Evolutionary conservation across 1,140 invertebrate species (phyloP).

Genomic region (Tyrophagus putrescentiae): DNA sequence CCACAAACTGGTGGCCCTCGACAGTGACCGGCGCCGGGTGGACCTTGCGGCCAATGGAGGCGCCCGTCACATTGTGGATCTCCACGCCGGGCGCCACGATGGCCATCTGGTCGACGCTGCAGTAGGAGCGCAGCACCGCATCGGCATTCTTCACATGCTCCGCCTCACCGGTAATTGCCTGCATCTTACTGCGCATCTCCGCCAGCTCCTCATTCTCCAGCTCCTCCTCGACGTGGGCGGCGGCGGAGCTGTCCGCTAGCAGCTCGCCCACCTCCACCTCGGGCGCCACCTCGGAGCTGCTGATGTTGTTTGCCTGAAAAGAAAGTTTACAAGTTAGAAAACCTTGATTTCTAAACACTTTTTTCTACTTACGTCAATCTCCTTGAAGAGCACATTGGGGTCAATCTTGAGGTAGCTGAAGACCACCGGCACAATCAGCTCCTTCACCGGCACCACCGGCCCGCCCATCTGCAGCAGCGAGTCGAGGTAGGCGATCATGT

Average conservation of each 20-base stretch:
- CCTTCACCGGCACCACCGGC: slow-evolving; percentile 23
- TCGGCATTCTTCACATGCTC: neutral
- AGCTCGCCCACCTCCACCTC: too few species aligned
- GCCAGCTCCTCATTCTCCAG: too few species aligned
- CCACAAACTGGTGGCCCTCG: neutral
- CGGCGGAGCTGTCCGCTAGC: too few species aligned
- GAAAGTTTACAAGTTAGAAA: too few species aligned
- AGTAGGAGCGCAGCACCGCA: neutral
- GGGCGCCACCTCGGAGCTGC: too few species aligned
- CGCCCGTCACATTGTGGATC: neutral
- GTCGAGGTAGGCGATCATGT: slow-evolving; percentile 42
- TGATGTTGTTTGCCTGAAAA: too few species aligned
- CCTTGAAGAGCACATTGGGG: neutral
- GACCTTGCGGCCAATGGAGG: neutral
- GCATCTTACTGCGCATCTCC: neutral
- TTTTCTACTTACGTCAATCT: neutral
- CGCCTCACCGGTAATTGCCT: neutral
- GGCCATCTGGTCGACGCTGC: neutral
- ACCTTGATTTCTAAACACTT: too few species aligned
- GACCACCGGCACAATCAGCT: neutral
- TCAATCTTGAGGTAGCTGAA: neutral
- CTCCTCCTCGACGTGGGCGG: too few species aligned
- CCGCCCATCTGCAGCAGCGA: slow-evolving; percentile 41
- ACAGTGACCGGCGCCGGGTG: neutral
- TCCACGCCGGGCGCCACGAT: neutral